Evolutionary conservation across 2,797 vertebrate genomes (phyloP).

Genomic region (Coracias cyanogaster): DNA sequence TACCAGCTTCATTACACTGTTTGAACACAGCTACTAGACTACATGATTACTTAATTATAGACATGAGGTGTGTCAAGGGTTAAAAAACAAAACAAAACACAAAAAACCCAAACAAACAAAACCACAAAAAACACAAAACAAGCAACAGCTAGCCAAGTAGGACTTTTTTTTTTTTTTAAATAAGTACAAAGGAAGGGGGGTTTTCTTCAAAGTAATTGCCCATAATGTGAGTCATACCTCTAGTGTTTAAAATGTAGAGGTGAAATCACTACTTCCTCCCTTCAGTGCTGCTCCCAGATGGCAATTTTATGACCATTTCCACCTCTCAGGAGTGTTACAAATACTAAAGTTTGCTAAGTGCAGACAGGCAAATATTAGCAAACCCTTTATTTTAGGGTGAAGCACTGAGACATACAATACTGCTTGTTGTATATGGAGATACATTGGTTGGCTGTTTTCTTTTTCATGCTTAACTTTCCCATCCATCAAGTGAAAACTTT

Average conservation of each 20-base stretch:
- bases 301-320: rapidly evolving
- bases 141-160: neutral
- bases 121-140: no score
- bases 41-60: neutral
- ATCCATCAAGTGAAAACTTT: neutral
- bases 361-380: neutral
- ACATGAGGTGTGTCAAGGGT: neutral
- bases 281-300: neutral
- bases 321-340: neutral
- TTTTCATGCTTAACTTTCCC: neutral
- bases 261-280: neutral
- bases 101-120: no score
- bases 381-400: neutral
- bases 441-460: neutral
- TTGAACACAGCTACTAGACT: no score
- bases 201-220: neutral
- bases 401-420: neutral
- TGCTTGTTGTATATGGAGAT: neutral
- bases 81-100: neutral
- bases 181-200: no score
- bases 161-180: neutral
- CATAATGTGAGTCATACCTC: neutral
- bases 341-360: neutral
- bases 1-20: neutral
- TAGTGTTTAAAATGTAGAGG: neutral